Percentiles rank a stretch among this genome's conserved stretches.
Evolutionary conservation across 2,113 vertebrate species (phyloP).

Genomic region (Apeltes quadracus): DNA sequence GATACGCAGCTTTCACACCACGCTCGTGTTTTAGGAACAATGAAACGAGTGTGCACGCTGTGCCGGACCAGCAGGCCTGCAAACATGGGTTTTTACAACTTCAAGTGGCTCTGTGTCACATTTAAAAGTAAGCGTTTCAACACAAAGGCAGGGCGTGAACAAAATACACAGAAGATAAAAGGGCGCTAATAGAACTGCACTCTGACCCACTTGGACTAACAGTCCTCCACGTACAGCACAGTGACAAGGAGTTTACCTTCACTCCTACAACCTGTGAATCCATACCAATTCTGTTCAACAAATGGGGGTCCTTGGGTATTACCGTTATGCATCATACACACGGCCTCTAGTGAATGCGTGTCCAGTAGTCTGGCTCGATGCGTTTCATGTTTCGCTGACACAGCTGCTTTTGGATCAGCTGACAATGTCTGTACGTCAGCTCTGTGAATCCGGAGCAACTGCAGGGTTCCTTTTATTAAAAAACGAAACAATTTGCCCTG

Average conservation of each 20-base stretch:
- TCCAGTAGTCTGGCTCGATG: not conserved
- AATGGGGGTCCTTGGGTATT: not conserved
- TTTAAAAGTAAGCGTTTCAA: not conserved
- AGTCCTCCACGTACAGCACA: not conserved
- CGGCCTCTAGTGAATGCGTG: too few relatives aligned
- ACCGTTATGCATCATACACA: not conserved
- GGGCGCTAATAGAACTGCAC: not conserved
- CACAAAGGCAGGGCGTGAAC: not conserved
- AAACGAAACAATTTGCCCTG: not conserved
- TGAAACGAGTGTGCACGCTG: not conserved
- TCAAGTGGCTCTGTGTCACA: not conserved
- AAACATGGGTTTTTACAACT: not conserved
- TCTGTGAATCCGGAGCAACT: slow-evolving; percentile 32
- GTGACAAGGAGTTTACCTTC: not conserved
- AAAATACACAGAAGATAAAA: not conserved
- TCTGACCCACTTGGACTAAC: slow-evolving; percentile 30
- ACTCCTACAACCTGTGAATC: not conserved
- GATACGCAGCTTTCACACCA: not conserved
- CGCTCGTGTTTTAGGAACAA: not conserved
- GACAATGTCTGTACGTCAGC: slow-evolving; percentile 8
- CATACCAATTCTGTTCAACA: not conserved
- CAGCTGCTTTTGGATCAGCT: not conserved
- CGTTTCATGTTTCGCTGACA: not conserved
- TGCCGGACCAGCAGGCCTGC: not conserved
- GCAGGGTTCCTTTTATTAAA: slow-evolving; percentile 33